Evolutionary conservation across 2,888 invertebrate genomes (phyloP).

Genomic region (Eilema griseolum): DNA sequence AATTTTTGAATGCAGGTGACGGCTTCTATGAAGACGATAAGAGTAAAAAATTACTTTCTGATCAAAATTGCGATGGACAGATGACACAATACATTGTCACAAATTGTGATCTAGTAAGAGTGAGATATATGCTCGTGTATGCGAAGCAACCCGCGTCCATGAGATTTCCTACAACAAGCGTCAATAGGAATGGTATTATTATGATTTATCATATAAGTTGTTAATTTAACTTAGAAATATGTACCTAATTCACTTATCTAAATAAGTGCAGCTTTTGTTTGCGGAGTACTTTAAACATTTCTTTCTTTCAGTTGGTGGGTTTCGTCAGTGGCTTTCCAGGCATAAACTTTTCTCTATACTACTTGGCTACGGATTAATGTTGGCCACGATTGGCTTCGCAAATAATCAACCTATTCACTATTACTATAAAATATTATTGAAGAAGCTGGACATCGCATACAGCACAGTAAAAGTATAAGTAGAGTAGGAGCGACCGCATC

Average conservation of each 20-base stretch:
- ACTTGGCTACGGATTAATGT: slow-evolving; percentile 88
- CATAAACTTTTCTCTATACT: slow-evolving; percentile 89
- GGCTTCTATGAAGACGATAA: slow-evolving; percentile 67
- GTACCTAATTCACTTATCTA: background rate
- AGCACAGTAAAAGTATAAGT: slow-evolving; percentile 70
- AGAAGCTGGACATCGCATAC: slow-evolving; percentile 77
- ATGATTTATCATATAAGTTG: background rate
- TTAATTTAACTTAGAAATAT: no score
- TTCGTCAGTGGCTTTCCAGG: slow-evolving; percentile 86
- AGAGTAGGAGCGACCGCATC: slow-evolving; percentile 18
- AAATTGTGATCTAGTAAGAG: slow-evolving; percentile 91
- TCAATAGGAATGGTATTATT: slow-evolving; percentile 71
- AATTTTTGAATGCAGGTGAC: slow-evolving; percentile 61
- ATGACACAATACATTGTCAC: slow-evolving; percentile 90
- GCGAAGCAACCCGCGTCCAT: slow-evolving; percentile 80
- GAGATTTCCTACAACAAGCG: slow-evolving; percentile 70
- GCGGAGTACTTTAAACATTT: background rate
- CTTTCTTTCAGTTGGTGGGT: slow-evolving; percentile 70
- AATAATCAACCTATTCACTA: slow-evolving; percentile 89
- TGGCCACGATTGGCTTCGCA: slow-evolving; percentile 88
- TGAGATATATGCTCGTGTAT: slow-evolving; percentile 92
- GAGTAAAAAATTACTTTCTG: slow-evolving; percentile 58
- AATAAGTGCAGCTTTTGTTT: background rate
- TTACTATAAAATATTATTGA: slow-evolving; percentile 86
- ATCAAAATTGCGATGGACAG: slow-evolving; percentile 82